Evolutionary conservation across 2,113 vertebrate genomes (phyloP).

Genomic region (Microtus pennsylvanicus): DNA sequence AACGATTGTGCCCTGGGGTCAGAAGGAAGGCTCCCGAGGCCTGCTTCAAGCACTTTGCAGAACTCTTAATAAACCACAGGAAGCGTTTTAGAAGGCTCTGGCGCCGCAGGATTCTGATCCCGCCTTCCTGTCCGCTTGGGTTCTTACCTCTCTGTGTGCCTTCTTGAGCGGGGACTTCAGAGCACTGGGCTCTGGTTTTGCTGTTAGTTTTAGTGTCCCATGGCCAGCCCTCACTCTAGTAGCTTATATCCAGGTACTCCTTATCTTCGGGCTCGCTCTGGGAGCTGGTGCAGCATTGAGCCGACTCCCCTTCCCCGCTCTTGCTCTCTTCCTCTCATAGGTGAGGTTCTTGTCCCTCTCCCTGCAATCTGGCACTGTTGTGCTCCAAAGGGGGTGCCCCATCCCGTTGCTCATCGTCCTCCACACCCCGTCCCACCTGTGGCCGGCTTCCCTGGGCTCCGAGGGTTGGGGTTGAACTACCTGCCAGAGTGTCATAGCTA

Average conservation of each 20-base stretch:
- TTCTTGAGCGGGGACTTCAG: not conserved
- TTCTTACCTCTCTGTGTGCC: not conserved
- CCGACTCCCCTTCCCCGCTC: not conserved
- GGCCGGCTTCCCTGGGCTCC: not conserved
- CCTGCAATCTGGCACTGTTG: not conserved
- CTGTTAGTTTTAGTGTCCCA: not conserved
- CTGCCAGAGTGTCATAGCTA: not conserved
- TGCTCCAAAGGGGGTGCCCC: no score
- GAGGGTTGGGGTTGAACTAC: not conserved
- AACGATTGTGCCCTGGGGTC: constrained; percentile 13
- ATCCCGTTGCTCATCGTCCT: not conserved
- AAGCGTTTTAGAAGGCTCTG: not conserved
- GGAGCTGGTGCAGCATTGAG: not conserved
- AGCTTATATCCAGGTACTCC: no score
- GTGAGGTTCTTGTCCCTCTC: not conserved
- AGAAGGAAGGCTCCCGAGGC: not conserved
- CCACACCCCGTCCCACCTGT: not conserved
- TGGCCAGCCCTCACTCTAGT: not conserved
- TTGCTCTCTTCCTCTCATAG: not conserved
- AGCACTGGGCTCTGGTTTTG: not conserved
- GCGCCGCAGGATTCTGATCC: not conserved
- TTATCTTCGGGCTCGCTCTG: accelerated
- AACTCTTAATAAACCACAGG: constrained; percentile 69
- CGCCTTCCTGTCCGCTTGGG: not conserved
- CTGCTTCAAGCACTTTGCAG: constrained; percentile 52